These are phyloP conservation scores for Montifringilla adamsi DNA, from an alignment of 2,113 vertebrate genomes.

Conservation along the genomic window DNA sequence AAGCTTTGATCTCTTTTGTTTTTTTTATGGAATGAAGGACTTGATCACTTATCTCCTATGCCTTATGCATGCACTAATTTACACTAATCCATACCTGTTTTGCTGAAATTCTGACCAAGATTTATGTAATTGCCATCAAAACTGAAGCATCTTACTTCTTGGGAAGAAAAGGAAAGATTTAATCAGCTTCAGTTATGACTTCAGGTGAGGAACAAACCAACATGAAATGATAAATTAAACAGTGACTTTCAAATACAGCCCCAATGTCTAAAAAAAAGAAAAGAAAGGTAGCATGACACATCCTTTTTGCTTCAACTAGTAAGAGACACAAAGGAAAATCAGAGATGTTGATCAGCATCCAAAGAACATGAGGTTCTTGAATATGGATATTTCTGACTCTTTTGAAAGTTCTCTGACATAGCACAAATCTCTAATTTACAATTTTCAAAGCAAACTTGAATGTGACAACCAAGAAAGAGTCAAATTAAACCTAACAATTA, in stretches of 20 bases:
- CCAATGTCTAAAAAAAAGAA: not conserved
- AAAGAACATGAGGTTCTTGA: slow-evolving; percentile 6
- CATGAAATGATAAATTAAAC: not conserved
- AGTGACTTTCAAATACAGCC: not conserved
- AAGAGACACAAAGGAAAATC: not conserved
- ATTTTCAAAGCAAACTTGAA: not conserved
- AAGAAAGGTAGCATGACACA: not conserved
- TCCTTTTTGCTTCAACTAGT: slow-evolving; percentile 7
- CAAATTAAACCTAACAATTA: not conserved
- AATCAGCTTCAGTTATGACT: not conserved
- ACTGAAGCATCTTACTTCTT: not conserved
- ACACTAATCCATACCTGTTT: not conserved
- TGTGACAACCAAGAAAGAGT: not conserved
- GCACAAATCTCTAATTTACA: not conserved
- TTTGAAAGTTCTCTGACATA: slow-evolving; percentile 21
- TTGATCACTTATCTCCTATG: not conserved
- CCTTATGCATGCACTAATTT: not conserved
- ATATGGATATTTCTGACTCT: slow-evolving; percentile 18
- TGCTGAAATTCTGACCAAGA: not conserved
- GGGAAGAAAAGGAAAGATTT: not conserved
- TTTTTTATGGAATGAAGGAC: not conserved
- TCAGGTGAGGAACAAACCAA: not conserved
- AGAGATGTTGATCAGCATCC: slow-evolving; percentile 21
- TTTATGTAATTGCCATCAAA: not conserved
- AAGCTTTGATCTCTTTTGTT: not conserved